A percentile compares a stretch with the other conserved stretches of the same genome.
These are phyloP conservation scores for Orbicella faveolata DNA, from an alignment of 64 coral and sea anemone genomes.

Conservation along the genomic window DNA sequence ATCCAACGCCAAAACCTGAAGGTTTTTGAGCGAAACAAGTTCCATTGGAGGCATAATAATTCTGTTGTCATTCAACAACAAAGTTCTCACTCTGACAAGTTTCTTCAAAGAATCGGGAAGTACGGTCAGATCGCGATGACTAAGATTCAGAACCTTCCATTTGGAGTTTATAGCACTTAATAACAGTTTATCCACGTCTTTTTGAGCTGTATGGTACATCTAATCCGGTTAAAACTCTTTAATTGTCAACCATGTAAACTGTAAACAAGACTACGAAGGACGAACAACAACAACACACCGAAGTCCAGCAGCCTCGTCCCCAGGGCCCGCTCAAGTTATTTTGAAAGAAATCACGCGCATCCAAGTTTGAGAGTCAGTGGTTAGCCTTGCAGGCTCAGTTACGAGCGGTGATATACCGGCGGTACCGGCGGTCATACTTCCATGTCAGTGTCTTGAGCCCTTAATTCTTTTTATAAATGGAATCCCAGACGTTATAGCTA, in stretches of 20 bases:
- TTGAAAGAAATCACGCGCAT: slow-evolving; percentile 3
- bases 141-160: slow-evolving; percentile 72
- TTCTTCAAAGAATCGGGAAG: slow-evolving; percentile 77
- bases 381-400: background rate
- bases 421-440: too few relatives aligned
- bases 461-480: too few relatives aligned
- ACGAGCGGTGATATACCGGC: too few relatives aligned
- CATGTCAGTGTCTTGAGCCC: too few relatives aligned
- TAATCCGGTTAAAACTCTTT: background rate
- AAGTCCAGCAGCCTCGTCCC: too few relatives aligned
- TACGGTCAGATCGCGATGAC: slow-evolving; percentile 88
- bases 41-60: slow-evolving; percentile 98
- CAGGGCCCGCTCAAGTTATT: too few relatives aligned
- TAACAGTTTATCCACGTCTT: slow-evolving; percentile 81
- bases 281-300: too few relatives aligned
- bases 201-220: slow-evolving; percentile 83
- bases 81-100: slow-evolving; percentile 59
- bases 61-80: slow-evolving; percentile 88
- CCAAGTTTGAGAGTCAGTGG: slow-evolving; percentile 11
- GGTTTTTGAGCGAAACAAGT: slow-evolving; percentile 73
- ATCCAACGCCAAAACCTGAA: slow-evolving; percentile 79
- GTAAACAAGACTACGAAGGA: too few relatives aligned
- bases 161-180: slow-evolving; percentile 58
- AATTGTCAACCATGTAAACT: too few relatives aligned
- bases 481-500: too few relatives aligned